phyloP scores from a whole-genome alignment of 2,888 invertebrate species.

The Oxyscelio sp. region DNA sequence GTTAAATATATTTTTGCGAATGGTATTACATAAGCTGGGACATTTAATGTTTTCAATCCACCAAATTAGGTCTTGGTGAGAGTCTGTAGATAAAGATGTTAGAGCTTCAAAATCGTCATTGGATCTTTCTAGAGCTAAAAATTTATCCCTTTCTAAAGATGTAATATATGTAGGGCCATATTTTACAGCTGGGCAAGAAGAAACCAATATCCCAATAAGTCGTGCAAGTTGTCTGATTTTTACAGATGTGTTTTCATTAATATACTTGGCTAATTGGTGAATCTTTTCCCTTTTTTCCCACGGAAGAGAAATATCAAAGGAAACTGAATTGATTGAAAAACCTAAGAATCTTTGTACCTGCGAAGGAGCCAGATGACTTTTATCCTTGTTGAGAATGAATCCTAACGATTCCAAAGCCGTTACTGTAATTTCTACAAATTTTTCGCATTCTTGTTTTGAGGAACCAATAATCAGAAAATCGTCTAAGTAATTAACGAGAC shows the following conservation, averaged over 20 bases:
- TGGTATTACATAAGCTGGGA: neutral
- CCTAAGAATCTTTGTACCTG: too few species aligned
- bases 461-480: too few species aligned
- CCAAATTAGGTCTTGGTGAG: constrained; percentile 1
- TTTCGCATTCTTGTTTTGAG: too few species aligned
- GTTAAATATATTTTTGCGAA: neutral
- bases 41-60: neutral
- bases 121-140: neutral
- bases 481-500: too few species aligned
- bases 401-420: too few species aligned
- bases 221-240: constrained; percentile 1
- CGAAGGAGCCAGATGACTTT: neutral
- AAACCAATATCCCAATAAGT: neutral
- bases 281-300: too few species aligned
- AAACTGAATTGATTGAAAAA: too few species aligned
- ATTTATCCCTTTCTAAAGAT: neutral
- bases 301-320: too few species aligned
- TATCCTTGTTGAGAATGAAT: too few species aligned
- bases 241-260: too few species aligned
- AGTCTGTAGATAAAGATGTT: neutral
- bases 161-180: neutral
- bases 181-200: neutral
- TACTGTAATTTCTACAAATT: too few species aligned
- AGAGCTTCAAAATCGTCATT: neutral
- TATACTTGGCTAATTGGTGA: too few species aligned